Evolutionary conservation across 2,888 invertebrate species (phyloP).

Genomic region (Vannuccia rotundouncinata): DNA sequence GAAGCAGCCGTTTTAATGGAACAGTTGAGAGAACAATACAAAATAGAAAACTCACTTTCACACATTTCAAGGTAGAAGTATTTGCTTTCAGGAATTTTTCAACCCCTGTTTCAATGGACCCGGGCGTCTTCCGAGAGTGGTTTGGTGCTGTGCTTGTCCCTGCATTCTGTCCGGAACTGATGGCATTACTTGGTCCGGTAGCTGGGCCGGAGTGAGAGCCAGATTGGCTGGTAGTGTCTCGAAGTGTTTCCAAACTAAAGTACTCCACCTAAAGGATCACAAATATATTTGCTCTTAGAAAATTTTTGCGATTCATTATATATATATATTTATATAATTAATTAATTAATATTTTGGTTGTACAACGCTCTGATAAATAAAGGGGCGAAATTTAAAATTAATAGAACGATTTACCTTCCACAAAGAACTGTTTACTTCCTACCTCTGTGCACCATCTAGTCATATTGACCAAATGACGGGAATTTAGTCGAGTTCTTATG

Average conservation of each 20-base stretch:
- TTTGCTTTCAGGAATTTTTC: constrained; percentile 47
- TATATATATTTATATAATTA: no score
- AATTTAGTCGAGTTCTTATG: constrained; percentile 44
- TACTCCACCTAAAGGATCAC: constrained; percentile 18
- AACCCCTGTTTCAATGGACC: constrained; percentile 43
- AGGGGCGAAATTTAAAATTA: no score
- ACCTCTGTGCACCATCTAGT: constrained; percentile 45
- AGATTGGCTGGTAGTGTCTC: not conserved
- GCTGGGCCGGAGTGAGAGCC: no score
- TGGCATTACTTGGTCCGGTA: no score
- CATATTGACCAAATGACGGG: constrained; percentile 45
- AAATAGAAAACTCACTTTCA: constrained; percentile 40
- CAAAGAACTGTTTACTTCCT: no score
- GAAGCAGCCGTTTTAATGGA: no score
- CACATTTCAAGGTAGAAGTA: constrained; percentile 45
- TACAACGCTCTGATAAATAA: no score
- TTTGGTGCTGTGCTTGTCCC: not conserved
- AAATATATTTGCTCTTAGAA: no score
- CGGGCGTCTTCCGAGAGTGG: not conserved
- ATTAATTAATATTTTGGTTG: no score
- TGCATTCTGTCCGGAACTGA: no score
- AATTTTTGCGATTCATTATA: not conserved
- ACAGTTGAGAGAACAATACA: no score
- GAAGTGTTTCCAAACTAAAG: not conserved
- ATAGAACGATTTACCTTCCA: no score